Evolutionary conservation across 2,113 vertebrate species (phyloP), one percentile per base, ranked within the genome.

Genomic region (Ariopsis seemanni): DNA sequence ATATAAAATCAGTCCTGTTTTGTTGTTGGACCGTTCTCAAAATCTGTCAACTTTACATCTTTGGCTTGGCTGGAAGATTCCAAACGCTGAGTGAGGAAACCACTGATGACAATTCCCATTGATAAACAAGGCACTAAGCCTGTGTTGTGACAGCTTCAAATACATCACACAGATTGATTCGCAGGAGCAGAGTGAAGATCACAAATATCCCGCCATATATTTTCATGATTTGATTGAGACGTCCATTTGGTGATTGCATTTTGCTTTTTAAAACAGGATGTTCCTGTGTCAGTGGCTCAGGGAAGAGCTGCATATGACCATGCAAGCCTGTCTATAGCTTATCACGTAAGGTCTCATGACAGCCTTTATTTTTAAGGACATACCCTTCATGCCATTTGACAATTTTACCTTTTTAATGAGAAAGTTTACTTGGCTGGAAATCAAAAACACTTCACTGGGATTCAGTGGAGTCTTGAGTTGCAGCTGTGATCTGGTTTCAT

Each of bases 161-260:
- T 78, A 17, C 75, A 80, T 67, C 12, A 65, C 75, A 1, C 75
- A 78, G 85, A 86, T 80, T 86, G 85, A 57, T 86, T 67, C 80
- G 27, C 50, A 79, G 30, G 50, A 34, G 20, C 7, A 12, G 60
- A 86, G 84, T 52, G 74, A 65, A 65, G 74, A 85, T 62, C 17
- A 62, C 72, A 30, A 78, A n/a, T 62, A 65, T 34, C 17, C 58
- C 2, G n/a, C 74, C 18, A 55, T 80, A 86, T 79, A 53, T 69
- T 86, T 69, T 57, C 62, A 42, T n/a, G 15, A 27, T 62, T 67
- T 71, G 67, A 34, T 85, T 34, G 1, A 7, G 34, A 62, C 71
- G 17, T 48, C 85, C 75, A 80, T 86, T 86, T 86, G 55, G 62
- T 80, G 85, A 86, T 86, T 86, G 75, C 72, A 52, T 58, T 85